Base-by-base conservation (phyloP, 2,797 vertebrate genomes). In the Myotis planiceps region DNA sequence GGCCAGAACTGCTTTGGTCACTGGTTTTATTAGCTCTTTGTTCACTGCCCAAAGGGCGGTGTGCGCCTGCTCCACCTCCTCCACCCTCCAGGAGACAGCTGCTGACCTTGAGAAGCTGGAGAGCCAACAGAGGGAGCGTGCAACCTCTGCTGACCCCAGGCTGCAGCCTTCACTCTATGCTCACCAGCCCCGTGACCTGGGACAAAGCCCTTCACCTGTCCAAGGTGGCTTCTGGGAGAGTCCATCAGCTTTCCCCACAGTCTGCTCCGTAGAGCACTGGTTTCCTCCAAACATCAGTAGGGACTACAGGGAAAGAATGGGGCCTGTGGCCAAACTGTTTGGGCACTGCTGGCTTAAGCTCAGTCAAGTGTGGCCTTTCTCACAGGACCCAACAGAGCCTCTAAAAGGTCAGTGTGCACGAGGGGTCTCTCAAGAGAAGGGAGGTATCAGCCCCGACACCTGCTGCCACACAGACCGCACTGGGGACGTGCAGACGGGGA, bases 21-120 rank as follows among this genome's bases (percentile, higher is more conserved):
- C 42, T 96, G 93, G 47, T 69, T 97, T 97, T 95, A 94, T 93
- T 78, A 83, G 69, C 29, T 91, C n/a, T 88, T 72, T 87, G 53
- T 58, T 96, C 81, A 91, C 47, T 34, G 68, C 82, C 42, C 32
- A 42, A 19, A 95, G 79, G 84, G 29, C 58, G 13, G 0, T n/a
- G 45, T 69, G 90, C 7, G 42, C 79, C 60, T 27, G 75, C 39
- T 88, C 23, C 3, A 4, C 47, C 58, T 66, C 8, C 42, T 37
- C 34, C 15, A 13, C 25, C 19, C 47, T 84, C 39, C 3, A 27
- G 66, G 72, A 87, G 65, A 58, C 63, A 68, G 37, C 72, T 10
- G 14, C 10, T 90, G 88, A 91, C 86, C 86, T 95, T 94, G 88
- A 92, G 45, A 88, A 92, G n/a, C 83, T 88, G 29, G 85, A 88